Conservation (phyloP, 1,140 invertebrate species). For the Drosophila sturtevanti region DNA sequence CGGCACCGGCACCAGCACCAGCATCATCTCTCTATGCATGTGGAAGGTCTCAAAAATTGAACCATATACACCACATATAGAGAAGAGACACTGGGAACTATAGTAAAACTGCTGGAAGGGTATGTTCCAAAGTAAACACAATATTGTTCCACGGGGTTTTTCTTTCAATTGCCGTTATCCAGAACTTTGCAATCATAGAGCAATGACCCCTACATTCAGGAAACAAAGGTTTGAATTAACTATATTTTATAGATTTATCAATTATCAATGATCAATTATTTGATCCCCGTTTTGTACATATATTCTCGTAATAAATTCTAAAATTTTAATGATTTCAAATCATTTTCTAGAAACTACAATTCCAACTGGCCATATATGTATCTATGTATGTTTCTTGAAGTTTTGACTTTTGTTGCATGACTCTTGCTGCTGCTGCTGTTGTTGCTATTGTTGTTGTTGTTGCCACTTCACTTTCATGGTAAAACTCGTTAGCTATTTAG, state of each 20-base stretch:
- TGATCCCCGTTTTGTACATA: no score
- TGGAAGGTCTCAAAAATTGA: not conserved
- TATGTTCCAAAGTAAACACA: not conserved
- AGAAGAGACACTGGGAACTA: not conserved
- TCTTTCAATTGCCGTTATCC: not conserved
- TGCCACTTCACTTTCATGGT: conserved; percentile 56
- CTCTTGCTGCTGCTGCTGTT: not conserved
- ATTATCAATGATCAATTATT: no score
- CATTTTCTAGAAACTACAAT: no score
- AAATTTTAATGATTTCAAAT: no score
- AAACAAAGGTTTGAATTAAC: no score
- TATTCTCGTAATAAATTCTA: no score
- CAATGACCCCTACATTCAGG: not conserved
- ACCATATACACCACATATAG: not conserved
- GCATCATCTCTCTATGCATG: not conserved
- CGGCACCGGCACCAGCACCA: conserved; percentile 1
- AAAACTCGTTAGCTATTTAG: conserved; percentile 80
- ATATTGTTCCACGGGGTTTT: not conserved
- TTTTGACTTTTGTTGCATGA: not conserved
- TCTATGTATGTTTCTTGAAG: not conserved
- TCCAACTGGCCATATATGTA: no score
- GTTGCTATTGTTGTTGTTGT: not conserved
- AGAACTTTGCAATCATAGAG: conserved; percentile 9
- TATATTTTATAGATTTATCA: no score
- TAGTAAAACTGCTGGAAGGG: conserved; percentile 1